These are phyloP conservation scores for Drosophila formosana DNA, from an alignment of 2,888 invertebrate species.

Conservation along the genomic window DNA sequence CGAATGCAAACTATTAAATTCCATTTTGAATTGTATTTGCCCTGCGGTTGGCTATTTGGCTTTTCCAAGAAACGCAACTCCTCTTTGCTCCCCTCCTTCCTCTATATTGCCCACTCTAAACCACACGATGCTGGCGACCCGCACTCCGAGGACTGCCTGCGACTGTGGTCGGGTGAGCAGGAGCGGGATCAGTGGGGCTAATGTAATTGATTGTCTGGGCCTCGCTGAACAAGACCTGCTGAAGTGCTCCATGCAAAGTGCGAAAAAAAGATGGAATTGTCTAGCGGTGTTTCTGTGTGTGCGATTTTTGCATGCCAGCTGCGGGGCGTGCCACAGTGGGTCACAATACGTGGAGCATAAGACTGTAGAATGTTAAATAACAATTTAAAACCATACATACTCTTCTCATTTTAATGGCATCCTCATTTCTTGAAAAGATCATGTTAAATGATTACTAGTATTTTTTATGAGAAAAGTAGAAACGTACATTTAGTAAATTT, in stretches of 20 bases:
- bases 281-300: slow-evolving; percentile 25
- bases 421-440: too few relatives aligned
- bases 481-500: too few relatives aligned
- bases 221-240: slow-evolving; percentile 47
- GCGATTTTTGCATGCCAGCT: slow-evolving; percentile 50
- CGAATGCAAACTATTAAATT: slow-evolving; percentile 46
- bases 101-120: background rate
- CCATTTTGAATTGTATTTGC: slow-evolving; percentile 44
- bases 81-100: background rate
- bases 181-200: slow-evolving; percentile 47
- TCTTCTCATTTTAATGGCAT: too few relatives aligned
- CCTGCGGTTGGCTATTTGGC: slow-evolving; percentile 46
- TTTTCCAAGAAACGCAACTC: slow-evolving; percentile 36
- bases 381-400: too few relatives aligned
- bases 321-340: slow-evolving; percentile 38
- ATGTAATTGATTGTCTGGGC: slow-evolving; percentile 75
- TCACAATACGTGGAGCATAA: background rate
- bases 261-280: slow-evolving; percentile 48
- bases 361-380: too few relatives aligned
- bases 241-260: slow-evolving; percentile 45
- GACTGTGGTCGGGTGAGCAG: slow-evolving; percentile 33
- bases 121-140: slow-evolving; percentile 46
- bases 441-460: too few relatives aligned
- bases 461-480: too few relatives aligned
- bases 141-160: slow-evolving; percentile 42